Conservation (phyloP, 2,797 vertebrate species). For the Apodemus agrarius region DNA sequence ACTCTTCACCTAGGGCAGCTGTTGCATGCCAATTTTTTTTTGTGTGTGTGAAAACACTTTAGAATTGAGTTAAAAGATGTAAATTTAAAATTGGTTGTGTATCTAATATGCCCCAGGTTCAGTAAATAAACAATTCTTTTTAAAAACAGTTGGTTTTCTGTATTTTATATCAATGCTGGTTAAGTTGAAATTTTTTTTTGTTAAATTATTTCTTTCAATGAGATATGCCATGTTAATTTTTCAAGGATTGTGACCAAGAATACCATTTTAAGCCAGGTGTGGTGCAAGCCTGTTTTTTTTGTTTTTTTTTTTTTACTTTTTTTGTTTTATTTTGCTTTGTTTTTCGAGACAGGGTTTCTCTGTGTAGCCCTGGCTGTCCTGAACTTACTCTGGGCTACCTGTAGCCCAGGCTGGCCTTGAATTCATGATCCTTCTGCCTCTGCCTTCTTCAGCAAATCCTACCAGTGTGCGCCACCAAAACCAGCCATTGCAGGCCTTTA, state of each 20-base stretch:
- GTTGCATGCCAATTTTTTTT: slow-evolving; percentile 87
- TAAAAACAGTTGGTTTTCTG: slow-evolving; percentile 82
- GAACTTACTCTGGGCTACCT: no score
- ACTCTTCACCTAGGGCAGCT: slow-evolving; percentile 81
- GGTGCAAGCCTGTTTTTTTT: not conserved
- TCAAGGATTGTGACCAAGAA: not conserved
- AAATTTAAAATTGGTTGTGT: slow-evolving; percentile 92
- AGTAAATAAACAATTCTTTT: slow-evolving; percentile 96
- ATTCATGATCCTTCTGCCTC: no score
- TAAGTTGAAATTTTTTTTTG: not conserved
- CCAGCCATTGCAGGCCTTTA: not conserved
- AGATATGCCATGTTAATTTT: not conserved
- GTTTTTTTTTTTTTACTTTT: no score
- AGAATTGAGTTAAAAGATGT: slow-evolving; percentile 91
- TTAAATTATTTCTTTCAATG: slow-evolving; percentile 1
- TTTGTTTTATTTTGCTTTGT: no score
- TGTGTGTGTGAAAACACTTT: slow-evolving; percentile 85
- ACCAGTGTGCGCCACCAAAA: no score
- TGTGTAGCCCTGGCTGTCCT: no score
- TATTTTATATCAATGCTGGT: slow-evolving; percentile 52
- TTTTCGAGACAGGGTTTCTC: no score
- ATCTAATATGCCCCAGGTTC: slow-evolving; percentile 94
- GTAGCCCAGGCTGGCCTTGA: no score
- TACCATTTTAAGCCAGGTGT: not conserved
- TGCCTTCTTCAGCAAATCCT: no score